Evolutionary conservation across 2,888 invertebrate genomes (phyloP).

Genomic region (Scelioninae gen. 2): DNA sequence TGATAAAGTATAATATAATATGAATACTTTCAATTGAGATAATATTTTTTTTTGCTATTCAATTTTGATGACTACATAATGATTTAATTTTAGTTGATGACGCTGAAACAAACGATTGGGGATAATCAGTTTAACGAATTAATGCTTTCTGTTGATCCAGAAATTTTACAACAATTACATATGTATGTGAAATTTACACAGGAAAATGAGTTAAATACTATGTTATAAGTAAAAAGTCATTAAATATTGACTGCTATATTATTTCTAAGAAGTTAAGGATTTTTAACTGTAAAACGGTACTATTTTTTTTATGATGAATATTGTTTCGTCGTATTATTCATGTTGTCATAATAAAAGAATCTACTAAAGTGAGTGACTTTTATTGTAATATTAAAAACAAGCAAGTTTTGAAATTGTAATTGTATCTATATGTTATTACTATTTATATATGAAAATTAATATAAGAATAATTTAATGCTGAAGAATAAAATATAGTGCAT

Average conservation of each 20-base stretch:
- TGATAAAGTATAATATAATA: too few species aligned
- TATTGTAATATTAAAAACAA: not conserved
- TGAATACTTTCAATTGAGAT: too few species aligned
- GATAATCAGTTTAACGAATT: conserved; percentile 83
- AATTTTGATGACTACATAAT: conserved; percentile 2
- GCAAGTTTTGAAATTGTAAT: too few species aligned
- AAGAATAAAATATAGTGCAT: too few species aligned
- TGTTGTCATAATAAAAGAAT: conserved; percentile 71
- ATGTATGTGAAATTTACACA: conserved; percentile 33
- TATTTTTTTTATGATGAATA: conserved; percentile 72
- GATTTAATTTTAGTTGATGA: conserved; percentile 79
- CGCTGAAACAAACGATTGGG: conserved; percentile 85
- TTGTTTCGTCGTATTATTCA: conserved; percentile 72
- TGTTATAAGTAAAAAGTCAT: conserved; percentile 22
- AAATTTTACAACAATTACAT: conserved; percentile 51
- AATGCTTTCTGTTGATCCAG: conserved; percentile 43
- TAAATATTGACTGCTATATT: conserved; percentile 62
- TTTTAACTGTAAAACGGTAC: conserved; percentile 69
- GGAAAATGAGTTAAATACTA: conserved; percentile 12
- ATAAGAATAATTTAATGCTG: too few species aligned
- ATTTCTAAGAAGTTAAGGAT: conserved; percentile 67
- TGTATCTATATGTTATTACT: too few species aligned
- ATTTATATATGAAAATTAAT: too few species aligned
- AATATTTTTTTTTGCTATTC: not conserved
- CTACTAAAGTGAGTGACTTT: conserved; percentile 2